Evolutionary conservation across 2,797 vertebrate genomes (phyloP).

Genomic region (Gila robusta): DNA sequence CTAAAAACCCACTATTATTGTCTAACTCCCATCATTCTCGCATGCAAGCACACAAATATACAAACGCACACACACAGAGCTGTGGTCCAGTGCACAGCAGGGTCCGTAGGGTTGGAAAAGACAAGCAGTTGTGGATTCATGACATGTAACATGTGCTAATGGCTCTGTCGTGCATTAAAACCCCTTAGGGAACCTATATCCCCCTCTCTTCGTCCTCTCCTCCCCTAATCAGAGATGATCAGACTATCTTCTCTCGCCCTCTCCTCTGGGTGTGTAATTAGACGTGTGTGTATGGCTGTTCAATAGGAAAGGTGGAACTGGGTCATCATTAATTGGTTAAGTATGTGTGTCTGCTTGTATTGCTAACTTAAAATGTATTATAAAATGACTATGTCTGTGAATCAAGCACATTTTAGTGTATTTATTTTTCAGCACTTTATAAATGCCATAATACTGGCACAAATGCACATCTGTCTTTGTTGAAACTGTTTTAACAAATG

Average conservation of each 20-base stretch:
- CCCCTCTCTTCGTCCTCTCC: conserved; percentile 50
- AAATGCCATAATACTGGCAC: neutral
- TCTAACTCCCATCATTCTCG: conserved; percentile 19
- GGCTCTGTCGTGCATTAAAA: conserved; percentile 75
- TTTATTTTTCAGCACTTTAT: conserved; percentile 2
- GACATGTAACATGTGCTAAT: conserved; percentile 82
- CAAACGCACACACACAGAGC: conserved; percentile 22
- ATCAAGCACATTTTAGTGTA: conserved; percentile 3
- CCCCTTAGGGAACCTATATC: conserved; percentile 71
- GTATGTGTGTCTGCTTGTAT: conserved; percentile 47
- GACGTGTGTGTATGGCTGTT: conserved; percentile 57
- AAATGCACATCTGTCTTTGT: conserved; percentile 17
- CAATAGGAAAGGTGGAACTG: conserved; percentile 63
- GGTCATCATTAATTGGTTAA: conserved; percentile 69
- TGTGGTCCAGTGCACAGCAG: conserved; percentile 59
- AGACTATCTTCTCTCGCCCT: conserved; percentile 47
- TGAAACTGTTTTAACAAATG: conserved; percentile 10
- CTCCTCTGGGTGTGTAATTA: conserved; percentile 59
- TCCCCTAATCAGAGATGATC: conserved; percentile 62
- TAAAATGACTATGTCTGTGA: neutral
- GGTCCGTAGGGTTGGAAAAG: conserved; percentile 60
- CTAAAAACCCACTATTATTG: conserved; percentile 50
- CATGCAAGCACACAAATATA: conserved; percentile 28
- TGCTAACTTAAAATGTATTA: conserved; percentile 3
- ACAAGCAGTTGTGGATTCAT: conserved; percentile 75